These are phyloP conservation scores for Gymnogyps californianus DNA, from an alignment of 2,113 vertebrate species.

Conservation along the genomic window DNA sequence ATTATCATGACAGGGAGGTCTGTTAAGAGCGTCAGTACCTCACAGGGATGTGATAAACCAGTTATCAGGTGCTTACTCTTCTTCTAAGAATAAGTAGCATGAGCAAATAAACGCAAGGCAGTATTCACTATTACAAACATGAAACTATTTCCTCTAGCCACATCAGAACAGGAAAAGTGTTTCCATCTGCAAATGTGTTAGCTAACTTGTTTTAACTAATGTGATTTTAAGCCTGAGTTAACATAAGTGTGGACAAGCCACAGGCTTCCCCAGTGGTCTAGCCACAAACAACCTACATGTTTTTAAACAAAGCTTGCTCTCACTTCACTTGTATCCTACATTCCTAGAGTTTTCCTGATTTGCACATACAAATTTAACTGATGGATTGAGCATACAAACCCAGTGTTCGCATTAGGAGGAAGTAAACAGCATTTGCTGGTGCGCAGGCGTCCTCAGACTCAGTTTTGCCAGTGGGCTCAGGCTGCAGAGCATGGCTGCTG, in stretches of 20 bases:
- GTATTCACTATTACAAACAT: neutral
- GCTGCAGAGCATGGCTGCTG: neutral
- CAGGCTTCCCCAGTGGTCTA: neutral
- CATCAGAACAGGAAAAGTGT: neutral
- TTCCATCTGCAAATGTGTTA: conserved; percentile 2
- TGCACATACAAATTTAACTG: neutral
- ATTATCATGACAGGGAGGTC: neutral
- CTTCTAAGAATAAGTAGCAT: neutral
- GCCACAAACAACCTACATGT: neutral
- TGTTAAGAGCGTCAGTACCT: neutral
- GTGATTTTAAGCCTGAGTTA: conserved; percentile 7
- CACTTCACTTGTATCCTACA: neutral
- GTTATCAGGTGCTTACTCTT: neutral
- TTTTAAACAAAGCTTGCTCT: neutral
- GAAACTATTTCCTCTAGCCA: neutral
- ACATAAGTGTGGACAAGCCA: neutral
- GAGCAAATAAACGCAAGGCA: neutral
- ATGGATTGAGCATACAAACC: neutral
- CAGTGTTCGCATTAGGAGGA: neutral
- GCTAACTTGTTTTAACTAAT: neutral
- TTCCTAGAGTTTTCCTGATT: neutral
- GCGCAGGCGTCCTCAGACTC: neutral
- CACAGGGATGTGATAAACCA: neutral
- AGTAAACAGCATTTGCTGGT: neutral
- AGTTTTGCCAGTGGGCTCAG: neutral